Evolutionary conservation across 2,113 vertebrate species (phyloP), one percentile per base, ranked within the genome.

Genomic region (Lophura nycthemera): DNA sequence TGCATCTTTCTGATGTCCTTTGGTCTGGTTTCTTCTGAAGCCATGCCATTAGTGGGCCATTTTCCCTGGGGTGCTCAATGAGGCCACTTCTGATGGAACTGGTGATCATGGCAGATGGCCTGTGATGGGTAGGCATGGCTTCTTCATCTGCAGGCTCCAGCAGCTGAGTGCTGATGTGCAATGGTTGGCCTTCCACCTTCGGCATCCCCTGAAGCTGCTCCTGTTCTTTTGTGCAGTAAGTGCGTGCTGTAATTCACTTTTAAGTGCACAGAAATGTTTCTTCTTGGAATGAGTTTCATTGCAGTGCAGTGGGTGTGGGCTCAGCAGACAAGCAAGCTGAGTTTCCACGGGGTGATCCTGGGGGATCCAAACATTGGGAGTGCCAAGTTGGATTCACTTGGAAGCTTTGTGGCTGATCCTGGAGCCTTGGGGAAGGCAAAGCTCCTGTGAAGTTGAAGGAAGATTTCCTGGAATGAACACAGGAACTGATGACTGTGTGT

Each of bases 341-440:
- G 47, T 78, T 95, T 89, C 75, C 1, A 1, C 50, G 52, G 60
- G n/a, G 56, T 74, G 50, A 57, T 92, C 83, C 52, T 75, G 60
- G 5, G 87, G 17, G 69, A 88, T 85, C 34, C 43, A 64, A 89
- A 86, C 13, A 3, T 67, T 50, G 63, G 64, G 63, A 16, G 27
- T 64, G 64, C 91, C 72, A 65, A 11, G 20, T 11, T 95, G 69
- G 85, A 91, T 88, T 95, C 82, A 57, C 83, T 92, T 92, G 60
- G 89, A 92, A 69, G 47, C 56, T 30, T 69, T 95, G 85, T 0
- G 3, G 84, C 52, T 85, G 67, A 91, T 93, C 50, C 75, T 83
- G 72, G 60, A 78, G 79, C 78, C 56, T 72, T 59, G 64, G 69
- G 52, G 75, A 92, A 86, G 43, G 67, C 75, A 93, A 91, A 95